Evolutionary conservation across 2,888 invertebrate genomes (phyloP).

Genomic region (Ormia ochracea): DNA sequence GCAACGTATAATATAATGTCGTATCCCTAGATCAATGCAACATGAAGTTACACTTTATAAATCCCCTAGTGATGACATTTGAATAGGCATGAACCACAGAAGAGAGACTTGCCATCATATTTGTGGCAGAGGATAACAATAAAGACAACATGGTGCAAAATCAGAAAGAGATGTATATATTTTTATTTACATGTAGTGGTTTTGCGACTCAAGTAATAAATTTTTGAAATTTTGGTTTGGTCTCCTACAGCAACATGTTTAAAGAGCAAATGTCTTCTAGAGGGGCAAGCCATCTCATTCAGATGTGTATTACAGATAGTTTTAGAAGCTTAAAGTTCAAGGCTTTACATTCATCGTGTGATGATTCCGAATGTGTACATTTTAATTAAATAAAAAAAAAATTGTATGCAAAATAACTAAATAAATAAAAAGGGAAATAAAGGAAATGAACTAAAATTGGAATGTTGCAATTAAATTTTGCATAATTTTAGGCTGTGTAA

Average conservation of each 20-base stretch:
- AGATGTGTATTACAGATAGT: no score
- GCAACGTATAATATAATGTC: no score
- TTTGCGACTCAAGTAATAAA: neutral
- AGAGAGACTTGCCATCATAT: slow-evolving; percentile 34
- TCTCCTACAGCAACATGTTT: neutral
- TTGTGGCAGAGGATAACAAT: slow-evolving; percentile 16
- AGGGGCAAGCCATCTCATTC: neutral
- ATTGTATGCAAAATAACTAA: no score
- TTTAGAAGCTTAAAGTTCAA: no score
- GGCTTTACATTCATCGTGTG: no score
- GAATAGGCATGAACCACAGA: slow-evolving; percentile 2
- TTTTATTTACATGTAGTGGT: neutral
- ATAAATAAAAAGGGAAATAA: no score
- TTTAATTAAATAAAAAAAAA: no score
- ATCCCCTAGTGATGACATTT: neutral
- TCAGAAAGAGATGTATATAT: slow-evolving; percentile 2
- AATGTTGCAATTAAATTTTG: no score
- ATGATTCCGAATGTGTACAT: no score
- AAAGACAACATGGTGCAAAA: slow-evolving; percentile 31
- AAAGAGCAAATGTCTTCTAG: neutral
- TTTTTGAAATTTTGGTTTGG: neutral
- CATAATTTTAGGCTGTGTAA: no score
- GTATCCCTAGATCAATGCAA: neutral
- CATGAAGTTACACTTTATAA: neutral
- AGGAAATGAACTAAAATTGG: no score